phyloP scores from a whole-genome alignment of 2,797 vertebrate species.

The Brotula barbata region DNA sequence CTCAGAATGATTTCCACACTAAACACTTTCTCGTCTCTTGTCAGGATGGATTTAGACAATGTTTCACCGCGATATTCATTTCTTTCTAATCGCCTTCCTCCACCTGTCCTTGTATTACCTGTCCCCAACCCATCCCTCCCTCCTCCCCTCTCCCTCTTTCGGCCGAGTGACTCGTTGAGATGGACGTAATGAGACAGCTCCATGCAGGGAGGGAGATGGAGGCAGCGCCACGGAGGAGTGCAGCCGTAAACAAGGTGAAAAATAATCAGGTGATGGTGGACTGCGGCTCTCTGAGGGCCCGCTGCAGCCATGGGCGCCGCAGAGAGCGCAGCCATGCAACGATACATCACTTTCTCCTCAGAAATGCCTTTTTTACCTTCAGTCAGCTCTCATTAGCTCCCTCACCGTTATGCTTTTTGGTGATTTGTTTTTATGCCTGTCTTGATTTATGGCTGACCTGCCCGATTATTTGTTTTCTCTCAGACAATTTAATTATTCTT shows the following conservation, averaged over 20 bases:
- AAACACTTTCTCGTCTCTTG: slow-evolving; percentile 57
- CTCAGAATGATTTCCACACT: slow-evolving; percentile 58
- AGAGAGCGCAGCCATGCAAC: slow-evolving; percentile 31
- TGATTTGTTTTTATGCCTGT: slow-evolving; percentile 43
- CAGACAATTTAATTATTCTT: slow-evolving; percentile 27
- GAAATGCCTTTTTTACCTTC: slow-evolving; percentile 58
- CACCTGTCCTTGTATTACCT: slow-evolving; percentile 72
- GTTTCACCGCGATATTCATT: slow-evolving; percentile 44
- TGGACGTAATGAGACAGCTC: slow-evolving; percentile 76
- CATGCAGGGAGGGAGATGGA: slow-evolving; percentile 63
- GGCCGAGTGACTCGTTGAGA: slow-evolving; percentile 66
- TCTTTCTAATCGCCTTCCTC: slow-evolving; percentile 56
- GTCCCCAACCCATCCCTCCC: slow-evolving; percentile 19
- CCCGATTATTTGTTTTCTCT: slow-evolving; percentile 29
- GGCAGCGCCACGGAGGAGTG: slow-evolving; percentile 59
- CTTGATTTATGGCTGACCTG: slow-evolving; percentile 31
- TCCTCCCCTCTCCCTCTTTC: slow-evolving; percentile 37
- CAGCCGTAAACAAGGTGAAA: slow-evolving; percentile 75
- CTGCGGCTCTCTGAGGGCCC: slow-evolving; percentile 64
- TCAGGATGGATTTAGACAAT: slow-evolving; percentile 62
- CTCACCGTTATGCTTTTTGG: slow-evolving; percentile 21
- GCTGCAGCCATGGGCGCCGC: slow-evolving; percentile 36
- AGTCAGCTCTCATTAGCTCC: slow-evolving; percentile 56
- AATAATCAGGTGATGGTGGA: slow-evolving; percentile 72
- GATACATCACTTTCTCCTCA: slow-evolving; percentile 58